Evolutionary conservation across 1,140 invertebrate genomes (phyloP).

Genomic region (Oedothorax gibbosus): DNA sequence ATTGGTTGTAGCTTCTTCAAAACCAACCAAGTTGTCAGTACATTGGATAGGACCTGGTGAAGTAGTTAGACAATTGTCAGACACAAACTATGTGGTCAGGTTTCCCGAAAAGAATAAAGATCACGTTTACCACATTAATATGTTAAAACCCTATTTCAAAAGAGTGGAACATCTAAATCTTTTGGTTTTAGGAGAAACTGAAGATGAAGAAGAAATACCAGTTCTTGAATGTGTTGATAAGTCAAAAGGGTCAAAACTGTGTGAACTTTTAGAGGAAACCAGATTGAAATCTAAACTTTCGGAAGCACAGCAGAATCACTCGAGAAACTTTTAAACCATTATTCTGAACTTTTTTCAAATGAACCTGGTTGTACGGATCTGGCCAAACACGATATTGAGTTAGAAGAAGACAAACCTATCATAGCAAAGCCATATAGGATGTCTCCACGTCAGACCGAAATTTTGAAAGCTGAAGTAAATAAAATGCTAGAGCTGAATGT

Average conservation of each 20-base stretch:
- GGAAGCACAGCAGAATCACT: not conserved
- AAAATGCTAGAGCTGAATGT: conserved; percentile 29
- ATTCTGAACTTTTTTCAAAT: conserved; percentile 16
- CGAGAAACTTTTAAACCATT: not conserved
- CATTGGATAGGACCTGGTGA: conserved; percentile 2
- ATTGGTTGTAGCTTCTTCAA: conserved; percentile 6
- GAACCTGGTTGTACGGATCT: conserved; percentile 8
- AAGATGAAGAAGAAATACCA: not conserved
- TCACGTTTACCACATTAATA: conserved; percentile 6
- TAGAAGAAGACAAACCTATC: not conserved
- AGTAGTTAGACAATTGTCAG: conserved; percentile 7
- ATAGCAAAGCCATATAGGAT: not conserved
- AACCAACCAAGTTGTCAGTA: conserved; percentile 10
- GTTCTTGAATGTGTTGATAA: not conserved
- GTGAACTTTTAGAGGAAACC: not conserved
- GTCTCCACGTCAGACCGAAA: conserved; percentile 4
- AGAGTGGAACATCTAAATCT: conserved; percentile 10
- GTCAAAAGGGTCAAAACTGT: not conserved
- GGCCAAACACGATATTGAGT: not conserved
- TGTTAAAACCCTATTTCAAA: conserved; percentile 27
- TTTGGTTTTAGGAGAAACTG: not conserved
- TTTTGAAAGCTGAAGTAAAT: conserved; percentile 35
- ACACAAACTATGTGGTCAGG: conserved; percentile 26
- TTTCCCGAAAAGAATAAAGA: not conserved
- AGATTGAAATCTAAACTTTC: not conserved